These are phyloP conservation scores for Miniopterus natalensis DNA, from an alignment of 2,113 vertebrate species.

Conservation along the genomic window DNA sequence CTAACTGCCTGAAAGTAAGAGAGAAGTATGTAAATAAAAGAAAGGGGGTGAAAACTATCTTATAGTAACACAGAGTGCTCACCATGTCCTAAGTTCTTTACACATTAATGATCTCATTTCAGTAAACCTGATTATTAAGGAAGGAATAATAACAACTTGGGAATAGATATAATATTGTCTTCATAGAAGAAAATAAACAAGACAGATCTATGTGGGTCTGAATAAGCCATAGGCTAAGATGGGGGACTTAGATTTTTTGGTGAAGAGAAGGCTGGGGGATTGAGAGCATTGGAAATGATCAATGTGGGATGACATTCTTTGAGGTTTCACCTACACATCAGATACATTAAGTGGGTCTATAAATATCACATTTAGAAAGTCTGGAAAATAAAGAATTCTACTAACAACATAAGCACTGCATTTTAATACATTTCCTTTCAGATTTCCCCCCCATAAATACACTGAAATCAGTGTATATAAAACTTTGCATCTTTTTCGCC, in stretches of 20 bases:
- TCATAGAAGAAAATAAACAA: constrained; percentile 27
- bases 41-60: not conserved
- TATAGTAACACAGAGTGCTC: not conserved
- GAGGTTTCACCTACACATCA: constrained; percentile 43
- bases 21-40: not conserved
- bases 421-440: constrained; percentile 20
- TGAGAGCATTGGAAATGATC: not conserved
- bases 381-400: constrained; percentile 14
- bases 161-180: not conserved
- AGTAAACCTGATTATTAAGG: constrained; percentile 25
- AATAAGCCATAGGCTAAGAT: not conserved
- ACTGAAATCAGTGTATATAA: not conserved
- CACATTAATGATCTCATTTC: not conserved
- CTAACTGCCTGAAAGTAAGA: constrained; percentile 89
- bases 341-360: not conserved
- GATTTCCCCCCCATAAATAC: not conserved
- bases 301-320: not conserved
- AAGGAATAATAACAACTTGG: not conserved
- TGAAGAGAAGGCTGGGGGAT: not conserved
- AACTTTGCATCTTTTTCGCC: not conserved
- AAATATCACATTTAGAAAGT: not conserved
- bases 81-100: not conserved
- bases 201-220: not conserved
- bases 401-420: not conserved
- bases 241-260: not conserved